Percentiles rank a stretch among this genome's conserved stretches.
These are phyloP conservation scores for Trichoplusia ni DNA, from an alignment of 1,140 invertebrate species.

Conservation along the genomic window DNA sequence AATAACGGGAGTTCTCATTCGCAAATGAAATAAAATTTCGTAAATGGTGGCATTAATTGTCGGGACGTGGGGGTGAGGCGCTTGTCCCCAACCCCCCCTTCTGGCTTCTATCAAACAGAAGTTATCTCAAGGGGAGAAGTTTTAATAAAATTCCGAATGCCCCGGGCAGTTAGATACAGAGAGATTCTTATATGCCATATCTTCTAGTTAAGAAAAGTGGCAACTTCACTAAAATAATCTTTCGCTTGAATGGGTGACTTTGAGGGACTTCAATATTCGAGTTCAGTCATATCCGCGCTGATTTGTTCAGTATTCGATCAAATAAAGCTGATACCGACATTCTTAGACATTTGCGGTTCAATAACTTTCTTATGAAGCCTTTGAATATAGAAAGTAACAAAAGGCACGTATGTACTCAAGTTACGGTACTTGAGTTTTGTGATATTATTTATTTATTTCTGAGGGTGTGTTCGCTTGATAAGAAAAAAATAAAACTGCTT, in stretches of 20 bases:
- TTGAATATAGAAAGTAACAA: conserved; percentile 13
- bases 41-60: conserved; percentile 76
- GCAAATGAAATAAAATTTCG: conserved; percentile 75
- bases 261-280: conserved; percentile 50
- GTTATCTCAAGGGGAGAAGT: conserved; percentile 74
- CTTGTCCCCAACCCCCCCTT: conserved; percentile 32
- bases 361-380: conserved; percentile 16
- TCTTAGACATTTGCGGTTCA: conserved; percentile 16
- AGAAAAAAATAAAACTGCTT: too few relatives aligned
- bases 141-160: conserved; percentile 76
- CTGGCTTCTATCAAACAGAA: conserved; percentile 74
- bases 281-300: conserved; percentile 31
- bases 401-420: neutral
- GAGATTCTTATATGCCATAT: conserved; percentile 56
- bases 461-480: too few relatives aligned
- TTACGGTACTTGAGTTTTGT: neutral
- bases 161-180: conserved; percentile 58
- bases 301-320: conserved; percentile 39
- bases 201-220: conserved; percentile 52
- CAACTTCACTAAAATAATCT: conserved; percentile 46
- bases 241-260: conserved; percentile 46
- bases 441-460: too few relatives aligned
- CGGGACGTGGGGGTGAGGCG: conserved; percentile 20
- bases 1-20: conserved; percentile 69
- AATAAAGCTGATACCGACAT: conserved; percentile 36